phyloP scores from a whole-genome alignment of 2,797 vertebrate genomes.

The Falco peregrinus region DNA sequence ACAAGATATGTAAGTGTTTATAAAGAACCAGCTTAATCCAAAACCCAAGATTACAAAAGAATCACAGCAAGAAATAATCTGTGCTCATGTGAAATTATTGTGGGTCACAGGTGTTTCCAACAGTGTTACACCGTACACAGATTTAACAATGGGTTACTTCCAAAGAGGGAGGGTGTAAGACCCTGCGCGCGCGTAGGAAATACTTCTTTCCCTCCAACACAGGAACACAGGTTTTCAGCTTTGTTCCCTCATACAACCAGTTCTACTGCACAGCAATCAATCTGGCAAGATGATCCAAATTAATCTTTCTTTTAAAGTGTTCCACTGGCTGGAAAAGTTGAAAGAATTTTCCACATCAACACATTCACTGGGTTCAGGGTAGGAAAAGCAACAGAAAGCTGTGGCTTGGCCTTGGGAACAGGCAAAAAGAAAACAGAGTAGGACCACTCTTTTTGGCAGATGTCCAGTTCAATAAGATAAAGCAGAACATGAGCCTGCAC shows the following conservation, averaged over 20 bases:
- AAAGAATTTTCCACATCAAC: not conserved
- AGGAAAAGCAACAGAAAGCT: not conserved
- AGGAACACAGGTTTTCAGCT: not conserved
- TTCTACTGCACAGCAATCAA: not conserved
- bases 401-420: not conserved
- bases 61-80: not conserved
- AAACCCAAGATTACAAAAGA: not conserved
- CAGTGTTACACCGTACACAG: not conserved
- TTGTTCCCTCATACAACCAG: not conserved
- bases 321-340: not conserved
- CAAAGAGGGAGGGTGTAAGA: not conserved
- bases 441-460: not conserved
- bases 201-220: not conserved
- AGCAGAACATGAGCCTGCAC: accelerated
- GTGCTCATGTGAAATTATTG: accelerated
- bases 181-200: accelerated
- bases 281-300: not conserved
- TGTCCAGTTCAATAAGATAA: not conserved
- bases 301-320: not conserved
- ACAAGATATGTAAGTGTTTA: not conserved
- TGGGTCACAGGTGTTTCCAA: not conserved
- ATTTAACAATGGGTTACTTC: not conserved
- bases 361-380: not conserved
- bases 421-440: not conserved
- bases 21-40: not conserved